A percentile compares a stretch with the other conserved stretches of the same genome.
Evolutionary conservation across 1,140 invertebrate genomes (phyloP).

Genomic region (Aphis gossypii): DNA sequence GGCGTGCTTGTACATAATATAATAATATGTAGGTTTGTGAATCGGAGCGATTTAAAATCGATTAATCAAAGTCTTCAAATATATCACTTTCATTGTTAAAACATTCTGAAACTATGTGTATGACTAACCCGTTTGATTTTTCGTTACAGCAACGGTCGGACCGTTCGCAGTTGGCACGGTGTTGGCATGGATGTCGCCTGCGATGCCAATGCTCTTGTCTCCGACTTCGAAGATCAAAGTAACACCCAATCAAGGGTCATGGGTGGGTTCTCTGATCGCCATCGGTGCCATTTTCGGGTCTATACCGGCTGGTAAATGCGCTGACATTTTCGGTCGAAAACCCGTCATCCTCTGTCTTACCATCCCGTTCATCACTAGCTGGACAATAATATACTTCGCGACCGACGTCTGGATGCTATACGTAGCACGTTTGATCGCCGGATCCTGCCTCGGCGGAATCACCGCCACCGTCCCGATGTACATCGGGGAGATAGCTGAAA

Average conservation of each 20-base stretch:
- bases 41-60: no score
- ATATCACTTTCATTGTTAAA: no score
- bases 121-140: no score
- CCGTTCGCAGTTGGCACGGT: conserved; percentile 77
- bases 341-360: conserved; percentile 58
- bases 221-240: conserved; percentile 68
- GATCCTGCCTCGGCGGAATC: conserved; percentile 63
- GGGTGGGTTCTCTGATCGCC: conserved; percentile 76
- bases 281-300: conserved; percentile 73
- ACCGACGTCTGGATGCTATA: conserved; percentile 71
- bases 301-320: conserved; percentile 69
- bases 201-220: conserved; percentile 67
- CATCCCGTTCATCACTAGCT: conserved; percentile 65
- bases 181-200: conserved; percentile 82
- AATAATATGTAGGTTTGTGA: no score
- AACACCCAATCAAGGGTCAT: conserved; percentile 69
- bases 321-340: conserved; percentile 74
- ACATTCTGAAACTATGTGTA: no score
- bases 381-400: conserved; percentile 75
- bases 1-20: no score
- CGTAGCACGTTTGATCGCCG: conserved; percentile 78
- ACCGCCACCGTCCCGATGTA: conserved; percentile 64
- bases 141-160: conserved; percentile 65
- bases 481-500: conserved; percentile 61
- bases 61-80: no score